phyloP scores from a whole-genome alignment of 2,113 vertebrate genomes.

The Boulengeromyrus knoepffleri region DNA sequence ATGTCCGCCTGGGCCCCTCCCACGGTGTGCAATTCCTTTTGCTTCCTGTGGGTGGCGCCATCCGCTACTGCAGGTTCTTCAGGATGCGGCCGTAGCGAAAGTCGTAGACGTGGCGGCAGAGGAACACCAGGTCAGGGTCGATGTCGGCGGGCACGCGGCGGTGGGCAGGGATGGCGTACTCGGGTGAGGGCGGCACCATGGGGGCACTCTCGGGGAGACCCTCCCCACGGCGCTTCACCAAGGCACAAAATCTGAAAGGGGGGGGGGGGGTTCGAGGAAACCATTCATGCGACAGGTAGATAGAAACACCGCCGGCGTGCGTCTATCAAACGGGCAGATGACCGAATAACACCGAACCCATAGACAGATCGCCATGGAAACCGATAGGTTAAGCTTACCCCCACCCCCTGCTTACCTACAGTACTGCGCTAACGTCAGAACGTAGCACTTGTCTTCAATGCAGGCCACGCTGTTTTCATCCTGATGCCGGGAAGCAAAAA shows the following conservation, averaged over 20 bases:
- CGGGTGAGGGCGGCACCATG: slow-evolving; percentile 80
- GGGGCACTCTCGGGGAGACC: slow-evolving; percentile 75
- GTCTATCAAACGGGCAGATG: neutral
- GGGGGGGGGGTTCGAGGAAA: neutral
- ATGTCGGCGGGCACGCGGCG: slow-evolving; percentile 88
- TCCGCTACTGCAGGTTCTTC: slow-evolving; percentile 90
- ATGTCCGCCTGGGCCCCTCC: neutral
- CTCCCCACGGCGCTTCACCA: slow-evolving; percentile 88
- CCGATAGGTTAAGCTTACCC: neutral
- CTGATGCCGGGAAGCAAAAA: slow-evolving; percentile 95
- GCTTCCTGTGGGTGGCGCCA: slow-evolving; percentile 5
- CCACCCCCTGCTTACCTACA: slow-evolving; percentile 76
- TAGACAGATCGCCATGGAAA: neutral
- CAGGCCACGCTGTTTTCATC: slow-evolving; percentile 97
- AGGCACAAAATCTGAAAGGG: slow-evolving; percentile 91
- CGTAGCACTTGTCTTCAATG: slow-evolving; percentile 98
- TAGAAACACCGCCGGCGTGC: neutral
- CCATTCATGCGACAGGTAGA: neutral
- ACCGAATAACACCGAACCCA: neutral
- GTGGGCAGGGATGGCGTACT: slow-evolving; percentile 82
- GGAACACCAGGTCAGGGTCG: slow-evolving; percentile 91
- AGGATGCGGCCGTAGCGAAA: slow-evolving; percentile 94
- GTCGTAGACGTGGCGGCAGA: slow-evolving; percentile 98
- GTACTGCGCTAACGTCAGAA: slow-evolving; percentile 95
- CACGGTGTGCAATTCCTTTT: slow-evolving; percentile 12